Base-by-base conservation (phyloP, 2,888 invertebrate species). In the Zaprionus lineosus region DNA sequence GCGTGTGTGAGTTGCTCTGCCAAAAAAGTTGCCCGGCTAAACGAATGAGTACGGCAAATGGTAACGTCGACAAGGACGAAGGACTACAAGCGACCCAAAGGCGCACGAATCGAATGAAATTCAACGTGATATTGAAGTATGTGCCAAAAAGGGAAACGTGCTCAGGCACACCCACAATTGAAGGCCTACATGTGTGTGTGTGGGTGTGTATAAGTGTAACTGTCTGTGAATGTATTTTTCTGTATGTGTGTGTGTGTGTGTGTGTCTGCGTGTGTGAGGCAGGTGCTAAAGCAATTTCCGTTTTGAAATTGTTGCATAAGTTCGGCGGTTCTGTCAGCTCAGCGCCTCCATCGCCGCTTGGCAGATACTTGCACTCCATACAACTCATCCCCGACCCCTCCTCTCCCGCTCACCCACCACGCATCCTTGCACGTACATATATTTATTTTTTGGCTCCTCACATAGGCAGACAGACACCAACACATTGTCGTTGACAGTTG, bases 261-360 rank as follows among this genome's bases (percentile, higher is more conserved):
- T 43, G 43, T 48, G 41, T 36, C 18, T 52, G 34, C 24, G 41
- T 46, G 34, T 60, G 47, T 69, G 78, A 55, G 84, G 72, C 86
- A 86, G 82, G 86, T 86, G 86, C 84, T 85, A 85, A 85, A 86
- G 84, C 86, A 84, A 84, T 84, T 84, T 84, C 84, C 84, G 84
- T 70, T 81, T 84, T 74, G 68, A 85, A 86, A 84, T 85, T 85
- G 86, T 86, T 84, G 82, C 86, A 86, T 84, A 86, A 82, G 82
- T 84, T 84, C 24, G 78, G 81, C 64, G 74, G 69, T 56, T 60
- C 61, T 66, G 58, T 40, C 73, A 58, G 61, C 34, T 58, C 59
- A 48, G 44, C 40, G 67, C 31, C 56, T 52, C 21, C 18, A 47
- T 43, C n/a, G 44, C 44, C 15, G 55, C 51, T 67, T 62, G 62